Percentiles rank a stretch among this genome's conserved stretches.
Conservation (phyloP, 2,113 vertebrate species). For the Labrus mixtus region DNA sequence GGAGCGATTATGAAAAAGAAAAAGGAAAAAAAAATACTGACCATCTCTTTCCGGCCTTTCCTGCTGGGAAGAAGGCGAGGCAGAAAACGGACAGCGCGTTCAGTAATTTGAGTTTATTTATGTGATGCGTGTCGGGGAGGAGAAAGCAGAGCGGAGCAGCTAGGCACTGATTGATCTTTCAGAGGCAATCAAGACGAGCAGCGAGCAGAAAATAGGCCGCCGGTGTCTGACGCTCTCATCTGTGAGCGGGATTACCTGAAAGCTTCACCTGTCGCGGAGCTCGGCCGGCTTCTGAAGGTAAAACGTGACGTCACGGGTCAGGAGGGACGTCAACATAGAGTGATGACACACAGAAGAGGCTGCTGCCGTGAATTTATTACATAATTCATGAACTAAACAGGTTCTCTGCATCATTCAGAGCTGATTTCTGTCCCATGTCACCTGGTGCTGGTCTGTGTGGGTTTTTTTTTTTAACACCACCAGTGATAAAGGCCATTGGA, state of each 20-base stretch:
- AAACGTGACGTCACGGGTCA: not conserved
- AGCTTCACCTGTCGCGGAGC: conserved; percentile 25
- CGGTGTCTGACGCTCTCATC: conserved; percentile 21
- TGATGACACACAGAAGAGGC: not conserved
- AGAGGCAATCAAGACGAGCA: conserved; percentile 70
- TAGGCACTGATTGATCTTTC: conserved; percentile 68
- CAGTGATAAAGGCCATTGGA: too few relatives aligned
- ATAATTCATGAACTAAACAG: not conserved
- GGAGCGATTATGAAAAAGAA: conserved; percentile 48
- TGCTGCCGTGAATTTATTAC: not conserved
- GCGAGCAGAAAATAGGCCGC: conserved; percentile 67
- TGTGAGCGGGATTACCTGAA: conserved; percentile 45
- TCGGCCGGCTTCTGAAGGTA: conserved; percentile 6
- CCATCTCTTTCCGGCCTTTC: conserved; percentile 15
- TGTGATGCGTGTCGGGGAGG: conserved; percentile 52
- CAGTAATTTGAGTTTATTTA: conserved; percentile 69
- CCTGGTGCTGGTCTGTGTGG: too few relatives aligned
- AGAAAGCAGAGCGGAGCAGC: conserved; percentile 29
- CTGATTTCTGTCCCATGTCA: not conserved
- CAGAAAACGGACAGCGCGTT: not conserved
- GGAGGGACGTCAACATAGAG: not conserved
- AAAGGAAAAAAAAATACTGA: not conserved
- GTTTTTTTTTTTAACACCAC: too few relatives aligned
- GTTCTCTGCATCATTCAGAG: not conserved
- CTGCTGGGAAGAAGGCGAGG: not conserved